A percentile compares a stretch with the other conserved stretches of the same genome.
These are phyloP conservation scores for Agapostemon virescens DNA, from an alignment of 2,888 invertebrate species.

Conservation along the genomic window DNA sequence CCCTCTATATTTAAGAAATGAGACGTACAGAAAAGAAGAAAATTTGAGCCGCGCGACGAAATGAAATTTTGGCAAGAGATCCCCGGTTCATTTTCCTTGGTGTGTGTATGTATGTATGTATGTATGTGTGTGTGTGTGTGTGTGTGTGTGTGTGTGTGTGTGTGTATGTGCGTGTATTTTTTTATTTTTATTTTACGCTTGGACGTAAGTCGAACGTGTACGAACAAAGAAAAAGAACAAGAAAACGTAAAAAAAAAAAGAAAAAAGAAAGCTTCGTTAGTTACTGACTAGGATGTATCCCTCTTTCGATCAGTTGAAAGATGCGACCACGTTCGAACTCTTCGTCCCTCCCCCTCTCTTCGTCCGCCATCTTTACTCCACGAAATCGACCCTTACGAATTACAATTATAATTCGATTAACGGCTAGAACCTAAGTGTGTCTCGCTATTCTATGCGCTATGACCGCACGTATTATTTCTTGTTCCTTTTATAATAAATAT, in stretches of 20 bases:
- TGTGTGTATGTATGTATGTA: no score
- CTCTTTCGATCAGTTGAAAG: constrained; percentile 50
- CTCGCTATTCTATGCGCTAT: constrained; percentile 67
- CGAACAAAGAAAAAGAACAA: constrained; percentile 45
- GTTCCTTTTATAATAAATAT: constrained; percentile 76
- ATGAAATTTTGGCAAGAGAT: constrained; percentile 76
- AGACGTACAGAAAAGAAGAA: background rate
- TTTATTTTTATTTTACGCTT: background rate
- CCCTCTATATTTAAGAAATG: constrained; percentile 48
- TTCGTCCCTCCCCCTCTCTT: constrained; percentile 17
- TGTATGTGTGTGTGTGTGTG: no score
- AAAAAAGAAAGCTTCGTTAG: constrained; percentile 65
- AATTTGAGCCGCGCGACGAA: constrained; percentile 72
- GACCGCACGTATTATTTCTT: constrained; percentile 52
- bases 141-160: no score
- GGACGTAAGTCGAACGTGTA: constrained; percentile 53
- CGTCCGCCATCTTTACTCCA: background rate
- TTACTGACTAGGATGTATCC: constrained; percentile 76
- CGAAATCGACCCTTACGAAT: constrained; percentile 44
- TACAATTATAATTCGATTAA: constrained; percentile 52
- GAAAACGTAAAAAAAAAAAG: constrained; percentile 19
- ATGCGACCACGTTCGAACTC: constrained; percentile 26
- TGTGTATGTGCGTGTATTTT: no score
- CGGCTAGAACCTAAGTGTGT: constrained; percentile 71
- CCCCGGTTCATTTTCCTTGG: constrained; percentile 32